Percentiles rank a stretch among this genome's conserved stretches.
These are phyloP conservation scores for Eupithecia subumbrata DNA, from an alignment of 2,888 invertebrate species.

Conservation along the genomic window DNA sequence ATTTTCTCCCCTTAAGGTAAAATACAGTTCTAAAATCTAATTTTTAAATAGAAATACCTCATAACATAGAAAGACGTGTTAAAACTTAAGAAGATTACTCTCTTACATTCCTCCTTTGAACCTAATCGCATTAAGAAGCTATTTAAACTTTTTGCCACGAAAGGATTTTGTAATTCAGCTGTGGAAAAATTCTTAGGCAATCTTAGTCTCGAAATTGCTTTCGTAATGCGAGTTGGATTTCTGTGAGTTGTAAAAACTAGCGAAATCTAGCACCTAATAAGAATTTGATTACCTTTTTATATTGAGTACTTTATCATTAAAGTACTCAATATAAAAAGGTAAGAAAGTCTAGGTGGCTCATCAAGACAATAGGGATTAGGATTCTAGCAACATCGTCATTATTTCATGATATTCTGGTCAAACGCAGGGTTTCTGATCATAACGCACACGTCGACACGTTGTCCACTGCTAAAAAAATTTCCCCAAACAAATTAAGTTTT, in stretches of 20 bases:
- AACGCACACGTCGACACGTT: too few relatives aligned
- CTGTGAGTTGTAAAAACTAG: background rate
- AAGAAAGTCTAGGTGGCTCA: background rate
- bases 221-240: constrained; percentile 14
- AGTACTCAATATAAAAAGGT: too few relatives aligned
- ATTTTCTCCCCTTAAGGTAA: background rate
- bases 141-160: constrained; percentile 77
- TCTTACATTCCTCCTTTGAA: constrained; percentile 54
- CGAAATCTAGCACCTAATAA: constrained; percentile 3
- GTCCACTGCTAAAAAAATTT: too few relatives aligned
- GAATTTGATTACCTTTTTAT: background rate
- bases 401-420: too few relatives aligned
- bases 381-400: too few relatives aligned
- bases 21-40: background rate
- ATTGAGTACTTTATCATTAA: background rate
- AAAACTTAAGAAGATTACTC: constrained; percentile 72
- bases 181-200: constrained; percentile 65
- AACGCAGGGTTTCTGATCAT: too few relatives aligned
- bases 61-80: background rate
- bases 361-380: background rate
- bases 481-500: too few relatives aligned
- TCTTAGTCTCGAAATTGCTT: constrained; percentile 42
- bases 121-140: constrained; percentile 78
- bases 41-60: background rate
- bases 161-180: constrained; percentile 70